Percentiles rank a stretch among this genome's conserved stretches.
These are phyloP conservation scores for Lutjanus campechanus DNA, from an alignment of 2,797 vertebrate genomes.

Conservation along the genomic window DNA sequence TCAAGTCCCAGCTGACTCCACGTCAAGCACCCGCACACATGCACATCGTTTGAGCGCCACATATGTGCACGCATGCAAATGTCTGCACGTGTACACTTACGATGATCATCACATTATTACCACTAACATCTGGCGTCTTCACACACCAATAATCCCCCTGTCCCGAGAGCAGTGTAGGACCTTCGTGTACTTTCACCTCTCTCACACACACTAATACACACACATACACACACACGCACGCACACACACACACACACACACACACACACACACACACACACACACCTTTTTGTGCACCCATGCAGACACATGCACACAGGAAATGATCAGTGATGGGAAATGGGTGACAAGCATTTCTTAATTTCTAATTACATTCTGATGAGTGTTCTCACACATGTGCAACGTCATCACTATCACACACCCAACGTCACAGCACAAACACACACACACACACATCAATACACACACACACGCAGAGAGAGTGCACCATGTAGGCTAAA, in stretches of 20 bases:
- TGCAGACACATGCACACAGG: conserved; percentile 5
- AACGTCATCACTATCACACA: conserved; percentile 78
- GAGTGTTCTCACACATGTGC: conserved; percentile 68
- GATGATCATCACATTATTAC: conserved; percentile 72
- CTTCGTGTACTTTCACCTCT: conserved; percentile 52
- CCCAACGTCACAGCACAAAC: conserved; percentile 66
- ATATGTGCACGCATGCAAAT: conserved; percentile 48
- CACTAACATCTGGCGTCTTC: conserved; percentile 82
- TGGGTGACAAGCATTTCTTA: conserved; percentile 38
- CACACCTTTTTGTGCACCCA: background rate
- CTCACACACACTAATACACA: conserved; percentile 5
- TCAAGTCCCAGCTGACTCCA: conserved; percentile 79
- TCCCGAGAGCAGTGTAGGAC: conserved; percentile 71
- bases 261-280: conserved; percentile 15
- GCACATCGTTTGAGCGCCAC: conserved; percentile 37
- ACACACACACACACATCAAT: conserved; percentile 17
- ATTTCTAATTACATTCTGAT: conserved; percentile 56
- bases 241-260: conserved; percentile 14
- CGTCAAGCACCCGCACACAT: conserved; percentile 46
- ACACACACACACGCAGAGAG: conserved; percentile 13
- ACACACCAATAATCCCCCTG: conserved; percentile 80
- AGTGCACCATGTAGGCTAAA: conserved; percentile 59
- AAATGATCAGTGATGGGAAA: conserved; percentile 26
- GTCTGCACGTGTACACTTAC: conserved; percentile 62
- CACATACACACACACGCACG: conserved; percentile 12